phyloP scores from a whole-genome alignment of 2,888 invertebrate species.

The Hirtodrosophila cameraria region DNA sequence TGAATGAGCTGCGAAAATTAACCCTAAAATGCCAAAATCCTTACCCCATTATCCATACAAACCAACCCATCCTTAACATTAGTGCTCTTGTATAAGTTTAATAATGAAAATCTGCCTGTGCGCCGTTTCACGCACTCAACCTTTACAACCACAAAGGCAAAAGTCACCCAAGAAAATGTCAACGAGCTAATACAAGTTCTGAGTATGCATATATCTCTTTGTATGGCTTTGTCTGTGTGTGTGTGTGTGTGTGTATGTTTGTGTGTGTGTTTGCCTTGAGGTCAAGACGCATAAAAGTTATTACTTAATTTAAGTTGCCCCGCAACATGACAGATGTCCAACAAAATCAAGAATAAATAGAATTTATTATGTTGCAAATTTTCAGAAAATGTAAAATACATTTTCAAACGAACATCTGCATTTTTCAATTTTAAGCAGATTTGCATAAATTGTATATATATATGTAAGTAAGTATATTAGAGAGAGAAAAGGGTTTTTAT shows the following conservation, averaged over 20 bases:
- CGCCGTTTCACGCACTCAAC: slow-evolving; percentile 29
- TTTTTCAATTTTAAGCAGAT: slow-evolving; percentile 76
- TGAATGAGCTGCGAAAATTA: slow-evolving; percentile 64
- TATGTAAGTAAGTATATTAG: slow-evolving; percentile 3
- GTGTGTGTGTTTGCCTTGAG: slow-evolving; percentile 46
- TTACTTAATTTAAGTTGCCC: slow-evolving; percentile 79
- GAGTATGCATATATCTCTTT: slow-evolving; percentile 15
- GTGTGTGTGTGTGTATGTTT: slow-evolving; percentile 13
- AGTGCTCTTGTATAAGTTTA: slow-evolving; percentile 52
- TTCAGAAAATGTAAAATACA: slow-evolving; percentile 70
- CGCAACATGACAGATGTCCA: slow-evolving; percentile 46
- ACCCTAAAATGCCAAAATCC: slow-evolving; percentile 55
- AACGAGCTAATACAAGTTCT: slow-evolving; percentile 62
- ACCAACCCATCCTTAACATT: slow-evolving; percentile 2
- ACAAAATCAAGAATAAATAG: slow-evolving; percentile 26
- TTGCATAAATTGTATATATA: slow-evolving; percentile 67
- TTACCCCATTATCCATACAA: background rate
- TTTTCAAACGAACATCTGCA: slow-evolving; percentile 75
- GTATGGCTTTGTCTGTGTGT: background rate
- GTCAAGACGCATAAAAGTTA: slow-evolving; percentile 76
- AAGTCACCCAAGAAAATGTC: slow-evolving; percentile 66
- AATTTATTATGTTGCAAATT: slow-evolving; percentile 78
- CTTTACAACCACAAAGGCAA: slow-evolving; percentile 67
- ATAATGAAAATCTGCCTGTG: slow-evolving; percentile 63
- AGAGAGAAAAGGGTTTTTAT: slow-evolving; percentile 63